phyloP scores from a whole-genome alignment of 2,113 vertebrate species.

The Agapornis roseicollis region DNA sequence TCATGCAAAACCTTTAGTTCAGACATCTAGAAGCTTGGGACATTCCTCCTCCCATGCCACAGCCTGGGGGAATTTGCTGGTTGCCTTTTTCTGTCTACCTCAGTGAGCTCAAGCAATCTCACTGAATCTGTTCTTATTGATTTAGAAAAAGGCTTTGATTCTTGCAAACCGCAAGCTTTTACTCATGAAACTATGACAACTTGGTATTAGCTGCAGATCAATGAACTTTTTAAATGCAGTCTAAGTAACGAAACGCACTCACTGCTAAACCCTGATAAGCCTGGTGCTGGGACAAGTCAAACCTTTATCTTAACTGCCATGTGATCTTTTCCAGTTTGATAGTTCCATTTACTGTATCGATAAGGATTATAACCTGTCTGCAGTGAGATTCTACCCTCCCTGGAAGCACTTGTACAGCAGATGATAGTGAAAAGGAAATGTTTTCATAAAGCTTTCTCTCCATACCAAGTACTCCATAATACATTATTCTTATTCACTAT shows the following conservation, averaged over 20 bases:
- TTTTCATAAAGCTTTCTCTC: not conserved
- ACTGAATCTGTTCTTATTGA: slow-evolving; percentile 75
- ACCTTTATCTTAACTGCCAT: slow-evolving; percentile 78
- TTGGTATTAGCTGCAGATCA: slow-evolving; percentile 81
- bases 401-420: slow-evolving; percentile 30
- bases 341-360: slow-evolving; percentile 63
- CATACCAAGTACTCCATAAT: not conserved
- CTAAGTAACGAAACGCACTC: slow-evolving; percentile 68
- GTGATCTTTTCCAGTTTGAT: slow-evolving; percentile 73
- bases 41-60: not conserved
- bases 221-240: slow-evolving; percentile 79
- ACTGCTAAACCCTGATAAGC: slow-evolving; percentile 76
- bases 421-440: slow-evolving; percentile 29
- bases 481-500: not conserved
- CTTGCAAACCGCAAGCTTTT: slow-evolving; percentile 71
- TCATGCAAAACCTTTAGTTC: not conserved
- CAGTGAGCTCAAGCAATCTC: slow-evolving; percentile 54
- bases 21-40: not conserved
- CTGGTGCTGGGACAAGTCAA: slow-evolving; percentile 59
- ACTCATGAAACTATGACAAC: slow-evolving; percentile 81
- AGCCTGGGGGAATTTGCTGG: not conserved
- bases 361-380: slow-evolving; percentile 69
- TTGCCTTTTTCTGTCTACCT: slow-evolving; percentile 19
- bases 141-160: slow-evolving; percentile 79
- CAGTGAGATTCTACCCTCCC: slow-evolving; percentile 9